phyloP scores from a whole-genome alignment of 1,140 invertebrate genomes.

The Muscidifurax raptorellus region DNA sequence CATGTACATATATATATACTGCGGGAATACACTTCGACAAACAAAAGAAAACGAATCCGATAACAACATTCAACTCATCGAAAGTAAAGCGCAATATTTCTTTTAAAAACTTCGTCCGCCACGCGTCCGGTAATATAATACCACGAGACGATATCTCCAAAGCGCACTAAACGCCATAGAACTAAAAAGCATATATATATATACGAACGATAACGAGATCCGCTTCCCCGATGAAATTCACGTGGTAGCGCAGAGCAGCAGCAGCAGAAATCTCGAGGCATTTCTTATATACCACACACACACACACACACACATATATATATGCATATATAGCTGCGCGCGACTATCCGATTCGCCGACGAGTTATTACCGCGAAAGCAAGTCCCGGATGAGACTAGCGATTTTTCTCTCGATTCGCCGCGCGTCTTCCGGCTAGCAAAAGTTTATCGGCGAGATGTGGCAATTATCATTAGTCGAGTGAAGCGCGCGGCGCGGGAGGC shows the following conservation, averaged over 20 bases:
- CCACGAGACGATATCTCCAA: no score
- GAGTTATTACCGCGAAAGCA: neutral
- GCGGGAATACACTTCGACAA: neutral
- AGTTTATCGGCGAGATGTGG: slow-evolving; percentile 24
- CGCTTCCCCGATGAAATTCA: neutral
- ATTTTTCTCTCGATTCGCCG: slow-evolving; percentile 22
- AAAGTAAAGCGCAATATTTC: no score
- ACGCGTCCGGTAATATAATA: no score
- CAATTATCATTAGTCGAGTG: slow-evolving; percentile 39
- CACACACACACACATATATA: no score
- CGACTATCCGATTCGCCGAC: neutral
- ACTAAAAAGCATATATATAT: neutral
- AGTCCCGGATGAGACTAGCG: neutral
- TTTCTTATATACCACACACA: no score
- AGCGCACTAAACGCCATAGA: neutral
- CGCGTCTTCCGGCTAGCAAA: slow-evolving; percentile 18
- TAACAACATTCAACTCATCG: no score
- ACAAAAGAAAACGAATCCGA: neutral
- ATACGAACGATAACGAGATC: neutral
- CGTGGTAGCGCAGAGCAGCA: neutral
- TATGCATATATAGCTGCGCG: no score
- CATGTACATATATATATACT: neutral
- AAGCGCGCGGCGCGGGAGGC: neutral
- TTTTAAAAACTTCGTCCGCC: no score
- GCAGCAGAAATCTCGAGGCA: slow-evolving; percentile 10